Evolutionary conservation across 1,140 invertebrate species (phyloP).

Genomic region (Drosophila pseudoobscura): DNA sequence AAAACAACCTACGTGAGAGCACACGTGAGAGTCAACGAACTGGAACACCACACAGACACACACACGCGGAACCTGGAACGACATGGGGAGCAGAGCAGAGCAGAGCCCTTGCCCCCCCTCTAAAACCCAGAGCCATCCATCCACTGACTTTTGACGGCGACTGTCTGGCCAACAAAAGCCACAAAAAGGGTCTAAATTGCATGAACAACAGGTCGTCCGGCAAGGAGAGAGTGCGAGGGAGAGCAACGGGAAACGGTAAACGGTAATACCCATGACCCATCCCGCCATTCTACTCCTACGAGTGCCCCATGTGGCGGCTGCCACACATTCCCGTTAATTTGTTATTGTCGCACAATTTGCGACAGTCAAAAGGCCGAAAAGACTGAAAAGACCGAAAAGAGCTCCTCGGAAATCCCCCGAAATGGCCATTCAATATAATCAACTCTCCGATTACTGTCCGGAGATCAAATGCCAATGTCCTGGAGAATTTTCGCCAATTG

Average conservation of each 20-base stretch:
- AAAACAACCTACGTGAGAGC: slow-evolving; percentile 39
- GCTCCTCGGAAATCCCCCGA: slow-evolving; percentile 24
- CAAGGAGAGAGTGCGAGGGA: no score
- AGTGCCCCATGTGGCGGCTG: slow-evolving; percentile 36
- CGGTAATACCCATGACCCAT: slow-evolving; percentile 40
- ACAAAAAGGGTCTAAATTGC: slow-evolving; percentile 61
- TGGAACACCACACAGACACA: slow-evolving; percentile 50
- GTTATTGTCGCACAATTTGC: slow-evolving; percentile 75
- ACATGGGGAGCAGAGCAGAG: not conserved
- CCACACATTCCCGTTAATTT: slow-evolving; percentile 63
- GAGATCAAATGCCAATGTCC: slow-evolving; percentile 31
- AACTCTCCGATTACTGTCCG: slow-evolving; percentile 35
- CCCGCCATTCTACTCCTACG: slow-evolving; percentile 17
- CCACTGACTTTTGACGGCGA: slow-evolving; percentile 28
- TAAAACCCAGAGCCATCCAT: slow-evolving; percentile 28
- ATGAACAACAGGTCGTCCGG: slow-evolving; percentile 49
- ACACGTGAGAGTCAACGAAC: slow-evolving; percentile 79
- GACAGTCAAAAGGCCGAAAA: slow-evolving; percentile 22
- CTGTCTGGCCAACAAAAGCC: slow-evolving; percentile 35
- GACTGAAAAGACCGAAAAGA: slow-evolving; percentile 2
- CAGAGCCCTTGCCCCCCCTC: slow-evolving; percentile 12
- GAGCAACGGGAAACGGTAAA: slow-evolving; percentile 16
- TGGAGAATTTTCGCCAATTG: slow-evolving; percentile 56
- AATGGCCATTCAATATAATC: slow-evolving; percentile 60
- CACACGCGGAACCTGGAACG: not conserved